Conservation (phyloP, 2,888 invertebrate species). For the Meliscaeva auricollis region DNA sequence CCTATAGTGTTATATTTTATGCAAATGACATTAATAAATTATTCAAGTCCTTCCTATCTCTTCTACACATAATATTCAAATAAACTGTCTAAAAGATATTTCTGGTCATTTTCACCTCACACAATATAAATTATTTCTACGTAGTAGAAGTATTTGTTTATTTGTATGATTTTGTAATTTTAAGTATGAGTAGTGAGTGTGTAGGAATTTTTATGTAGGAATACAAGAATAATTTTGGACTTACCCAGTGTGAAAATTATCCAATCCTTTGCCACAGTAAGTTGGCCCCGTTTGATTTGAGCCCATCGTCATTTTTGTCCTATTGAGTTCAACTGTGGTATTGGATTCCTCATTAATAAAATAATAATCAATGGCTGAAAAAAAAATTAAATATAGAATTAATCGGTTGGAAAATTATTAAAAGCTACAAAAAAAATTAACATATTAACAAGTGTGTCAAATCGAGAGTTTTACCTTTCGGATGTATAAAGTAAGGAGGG, state of each 20-base stretch:
- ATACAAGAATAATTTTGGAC: constrained; percentile 61
- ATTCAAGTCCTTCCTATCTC: neutral
- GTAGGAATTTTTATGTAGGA: neutral
- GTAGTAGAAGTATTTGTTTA: neutral
- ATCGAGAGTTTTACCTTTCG: too few species aligned
- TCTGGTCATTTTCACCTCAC: constrained; percentile 3
- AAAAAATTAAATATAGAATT: neutral
- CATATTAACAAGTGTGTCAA: neutral
- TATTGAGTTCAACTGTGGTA: constrained; percentile 62
- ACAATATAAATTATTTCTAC: neutral
- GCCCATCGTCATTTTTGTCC: constrained; percentile 76
- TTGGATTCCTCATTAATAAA: constrained; percentile 74
- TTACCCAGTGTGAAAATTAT: constrained; percentile 84
- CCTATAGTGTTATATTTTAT: neutral
- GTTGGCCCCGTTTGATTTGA: constrained; percentile 81
- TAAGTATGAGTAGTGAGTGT: neutral
- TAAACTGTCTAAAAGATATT: constrained; percentile 5
- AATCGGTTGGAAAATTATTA: neutral
- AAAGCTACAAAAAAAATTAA: neutral
- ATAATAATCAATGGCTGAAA: constrained; percentile 62
- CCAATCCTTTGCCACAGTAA: constrained; percentile 83
- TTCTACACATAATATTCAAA: neutral
- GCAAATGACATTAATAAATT: constrained; percentile 20
- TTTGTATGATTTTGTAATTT: neutral
- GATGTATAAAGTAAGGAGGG: too few species aligned